Base-by-base conservation (phyloP, 2,888 invertebrate genomes). In the Trissoscelio sp. region DNA sequence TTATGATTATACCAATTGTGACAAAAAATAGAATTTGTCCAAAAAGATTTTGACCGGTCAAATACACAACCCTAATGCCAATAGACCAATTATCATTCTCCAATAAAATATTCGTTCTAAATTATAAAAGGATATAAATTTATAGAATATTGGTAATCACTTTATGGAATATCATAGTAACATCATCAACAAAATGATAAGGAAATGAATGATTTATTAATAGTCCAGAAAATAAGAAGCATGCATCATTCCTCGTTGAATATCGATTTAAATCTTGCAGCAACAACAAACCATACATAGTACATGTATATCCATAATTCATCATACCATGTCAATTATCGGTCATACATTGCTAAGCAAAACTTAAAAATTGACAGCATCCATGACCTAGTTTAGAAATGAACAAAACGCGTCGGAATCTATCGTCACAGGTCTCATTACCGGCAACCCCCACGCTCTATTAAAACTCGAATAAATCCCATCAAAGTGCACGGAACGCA, bases 121-220 rank as follows among this genome's bases (percentile, higher is more conserved):
- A n/a, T n/a, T n/a, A n/a, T n/a, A n/a, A n/a, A n/a, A n/a, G n/a
- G n/a, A n/a, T n/a, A n/a, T n/a, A n/a, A n/a, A n/a, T n/a, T 46
- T 12, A 46, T 46, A 20, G 42, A 51, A 51, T 64, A 51, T 51
- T 51, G 64, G 55, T 37, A 74, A 42, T 64, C 11, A 18, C 55
- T 69, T 60, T 44, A 31, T 53, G 42, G 60, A 42, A 58, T 60
- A 69, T 53, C 34, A 69, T 60, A 69, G 57, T 66, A 46, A 57
- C 12, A 60, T 31, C 39, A 16, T 46, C 39, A 51, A 60, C 60
- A 39, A 60, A 60, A 48, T 28, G 51, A 72, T 72, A 60, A 72
- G 39, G 60, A 46, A 58, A 58, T 51, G 58, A 44, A 60, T 51
- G 39, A 72, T 51, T 60, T 51, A 72, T 70, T 46, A 72, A 51